Conservation (phyloP, 2,113 vertebrate species). For the Bombycilla garrulus region DNA sequence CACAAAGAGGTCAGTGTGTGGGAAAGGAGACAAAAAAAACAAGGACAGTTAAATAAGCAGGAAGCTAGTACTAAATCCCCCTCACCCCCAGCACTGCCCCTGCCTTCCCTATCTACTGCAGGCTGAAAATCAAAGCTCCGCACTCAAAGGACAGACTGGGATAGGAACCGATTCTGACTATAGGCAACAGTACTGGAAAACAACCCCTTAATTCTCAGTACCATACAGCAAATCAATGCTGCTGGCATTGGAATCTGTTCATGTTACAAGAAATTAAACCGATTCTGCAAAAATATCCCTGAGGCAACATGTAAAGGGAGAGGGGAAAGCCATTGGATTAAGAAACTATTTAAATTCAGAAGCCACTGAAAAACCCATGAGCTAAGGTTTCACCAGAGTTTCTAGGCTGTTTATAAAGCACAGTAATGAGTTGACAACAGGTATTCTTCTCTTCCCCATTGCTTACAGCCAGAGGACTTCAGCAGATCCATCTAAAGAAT, state of each 20-base stretch:
- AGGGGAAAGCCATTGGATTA: neutral
- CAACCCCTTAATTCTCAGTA: neutral
- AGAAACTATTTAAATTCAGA: neutral
- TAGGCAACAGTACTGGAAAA: neutral
- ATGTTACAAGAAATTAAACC: neutral
- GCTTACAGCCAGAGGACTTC: neutral
- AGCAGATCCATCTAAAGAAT: neutral
- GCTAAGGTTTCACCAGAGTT: neutral
- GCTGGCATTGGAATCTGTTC: neutral
- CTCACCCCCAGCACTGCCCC: neutral
- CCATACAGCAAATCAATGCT: neutral
- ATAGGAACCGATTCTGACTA: neutral
- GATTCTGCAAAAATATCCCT: neutral
- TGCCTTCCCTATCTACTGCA: neutral
- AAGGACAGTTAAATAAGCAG: neutral
- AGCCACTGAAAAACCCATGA: neutral
- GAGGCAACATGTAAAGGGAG: neutral
- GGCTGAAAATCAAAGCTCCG: neutral
- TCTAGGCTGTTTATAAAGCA: neutral
- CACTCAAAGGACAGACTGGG: neutral
- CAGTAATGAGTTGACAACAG: neutral
- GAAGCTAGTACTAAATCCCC: neutral
- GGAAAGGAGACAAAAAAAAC: neutral
- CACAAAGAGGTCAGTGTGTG: neutral
- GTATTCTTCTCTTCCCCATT: neutral